These are phyloP conservation scores for Lochmaea capreae DNA, from an alignment of 2,888 invertebrate species.

Conservation along the genomic window DNA sequence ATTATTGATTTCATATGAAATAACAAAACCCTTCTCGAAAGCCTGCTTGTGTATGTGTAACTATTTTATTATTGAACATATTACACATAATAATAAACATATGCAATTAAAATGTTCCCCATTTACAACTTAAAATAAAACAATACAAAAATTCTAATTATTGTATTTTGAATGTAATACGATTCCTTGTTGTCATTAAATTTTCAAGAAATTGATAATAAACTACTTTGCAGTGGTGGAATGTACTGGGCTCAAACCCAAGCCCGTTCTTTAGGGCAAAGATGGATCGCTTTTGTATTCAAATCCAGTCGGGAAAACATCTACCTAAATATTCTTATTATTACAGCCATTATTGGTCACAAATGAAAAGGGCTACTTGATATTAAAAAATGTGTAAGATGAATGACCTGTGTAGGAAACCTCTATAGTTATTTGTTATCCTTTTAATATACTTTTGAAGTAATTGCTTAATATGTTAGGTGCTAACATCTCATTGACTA, in stretches of 20 bases:
- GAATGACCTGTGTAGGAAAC: conserved; percentile 4
- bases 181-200: too few relatives aligned
- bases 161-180: too few relatives aligned
- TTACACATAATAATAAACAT: too few relatives aligned
- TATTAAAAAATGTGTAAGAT: conserved; percentile 24
- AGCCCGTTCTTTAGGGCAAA: conserved; percentile 36
- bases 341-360: conserved; percentile 23
- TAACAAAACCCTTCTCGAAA: too few relatives aligned
- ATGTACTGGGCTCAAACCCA: conserved; percentile 29
- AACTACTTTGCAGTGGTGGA: background rate
- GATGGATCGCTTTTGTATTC: conserved; percentile 49
- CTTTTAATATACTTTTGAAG: background rate
- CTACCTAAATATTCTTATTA: conserved; percentile 25
- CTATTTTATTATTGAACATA: too few relatives aligned
- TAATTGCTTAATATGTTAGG: background rate
- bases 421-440: background rate
- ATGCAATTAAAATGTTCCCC: too few relatives aligned
- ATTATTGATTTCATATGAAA: background rate
- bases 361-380: conserved; percentile 24
- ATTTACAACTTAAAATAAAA: too few relatives aligned
- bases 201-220: too few relatives aligned
- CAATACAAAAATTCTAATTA: too few relatives aligned
- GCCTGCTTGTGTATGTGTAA: too few relatives aligned
- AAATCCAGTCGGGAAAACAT: conserved; percentile 36
- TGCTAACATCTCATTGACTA: background rate